A percentile compares a stretch with the other conserved stretches of the same genome.
Evolutionary conservation across 2,797 vertebrate genomes (phyloP).

Genomic region (Sciurus vulgaris): DNA sequence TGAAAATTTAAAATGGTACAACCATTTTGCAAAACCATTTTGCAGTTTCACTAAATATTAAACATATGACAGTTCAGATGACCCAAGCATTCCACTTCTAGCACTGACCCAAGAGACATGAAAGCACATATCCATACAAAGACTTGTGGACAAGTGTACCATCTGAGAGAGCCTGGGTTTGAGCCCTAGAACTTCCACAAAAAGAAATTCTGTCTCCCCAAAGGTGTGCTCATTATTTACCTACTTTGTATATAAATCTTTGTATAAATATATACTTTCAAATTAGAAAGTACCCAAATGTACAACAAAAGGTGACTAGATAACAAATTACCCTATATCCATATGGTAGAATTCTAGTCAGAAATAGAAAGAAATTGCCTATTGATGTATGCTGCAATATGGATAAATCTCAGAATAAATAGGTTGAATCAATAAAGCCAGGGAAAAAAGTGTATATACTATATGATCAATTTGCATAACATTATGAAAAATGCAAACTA

Average conservation of each 20-base stretch:
- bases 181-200: too few species aligned
- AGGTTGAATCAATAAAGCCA: background rate
- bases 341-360: background rate
- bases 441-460: background rate
- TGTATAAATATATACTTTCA: background rate
- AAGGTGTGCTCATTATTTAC: background rate
- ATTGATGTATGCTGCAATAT: background rate
- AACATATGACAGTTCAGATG: background rate
- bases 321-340: background rate
- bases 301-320: background rate
- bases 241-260: background rate
- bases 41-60: background rate
- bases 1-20: background rate
- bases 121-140: background rate
- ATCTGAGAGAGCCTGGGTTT: too few species aligned
- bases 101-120: background rate
- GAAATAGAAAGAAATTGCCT: background rate
- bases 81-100: background rate
- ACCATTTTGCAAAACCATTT: background rate
- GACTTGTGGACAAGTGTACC: background rate
- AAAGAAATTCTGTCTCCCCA: too few species aligned
- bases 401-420: background rate
- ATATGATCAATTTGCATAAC: background rate
- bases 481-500: background rate
- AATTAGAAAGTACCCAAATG: background rate